Evolutionary conservation across 2,797 vertebrate species (phyloP).

Genomic region (Fistularia tabacaria): DNA sequence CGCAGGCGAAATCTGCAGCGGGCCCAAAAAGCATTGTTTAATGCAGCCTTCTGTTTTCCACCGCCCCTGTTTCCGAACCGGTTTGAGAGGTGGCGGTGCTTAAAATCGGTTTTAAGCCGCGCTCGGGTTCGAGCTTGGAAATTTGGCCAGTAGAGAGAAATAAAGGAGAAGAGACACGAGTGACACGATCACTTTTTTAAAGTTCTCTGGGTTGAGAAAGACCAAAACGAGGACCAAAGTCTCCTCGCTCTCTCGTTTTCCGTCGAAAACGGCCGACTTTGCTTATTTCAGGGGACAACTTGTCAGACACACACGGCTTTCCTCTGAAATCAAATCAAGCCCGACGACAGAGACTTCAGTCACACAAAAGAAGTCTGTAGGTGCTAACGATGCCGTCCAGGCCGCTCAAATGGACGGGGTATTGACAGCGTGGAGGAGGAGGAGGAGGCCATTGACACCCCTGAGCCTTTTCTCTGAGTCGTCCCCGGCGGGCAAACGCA

Average conservation of each 20-base stretch:
- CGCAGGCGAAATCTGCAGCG: too few species aligned
- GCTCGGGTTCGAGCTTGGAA: too few species aligned
- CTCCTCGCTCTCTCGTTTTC: too few species aligned
- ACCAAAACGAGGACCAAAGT: too few species aligned
- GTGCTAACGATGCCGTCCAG: constrained; percentile 51
- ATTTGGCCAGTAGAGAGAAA: not conserved
- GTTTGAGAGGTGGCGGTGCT: too few species aligned
- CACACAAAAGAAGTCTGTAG: constrained; percentile 50
- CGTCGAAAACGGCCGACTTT: not conserved
- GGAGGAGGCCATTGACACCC: constrained; percentile 63
- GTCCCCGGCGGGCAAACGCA: constrained; percentile 62
- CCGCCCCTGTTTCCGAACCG: too few species aligned
- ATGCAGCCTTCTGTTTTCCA: too few species aligned
- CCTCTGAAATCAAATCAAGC: constrained; percentile 52
- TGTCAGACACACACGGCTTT: constrained; percentile 39
- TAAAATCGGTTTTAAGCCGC: too few species aligned
- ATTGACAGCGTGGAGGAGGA: constrained; percentile 31
- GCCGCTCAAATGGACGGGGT: constrained; percentile 41
- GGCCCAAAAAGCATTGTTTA: too few species aligned
- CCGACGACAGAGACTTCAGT: constrained; percentile 18
- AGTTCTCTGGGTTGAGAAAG: not conserved
- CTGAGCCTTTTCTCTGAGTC: constrained; percentile 51
- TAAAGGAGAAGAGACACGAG: not conserved
- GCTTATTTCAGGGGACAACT: constrained; percentile 18
- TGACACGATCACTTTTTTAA: too few species aligned